Evolutionary conservation across 2,888 invertebrate genomes (phyloP).

Genomic region (Nesidiocoris tenuis): DNA sequence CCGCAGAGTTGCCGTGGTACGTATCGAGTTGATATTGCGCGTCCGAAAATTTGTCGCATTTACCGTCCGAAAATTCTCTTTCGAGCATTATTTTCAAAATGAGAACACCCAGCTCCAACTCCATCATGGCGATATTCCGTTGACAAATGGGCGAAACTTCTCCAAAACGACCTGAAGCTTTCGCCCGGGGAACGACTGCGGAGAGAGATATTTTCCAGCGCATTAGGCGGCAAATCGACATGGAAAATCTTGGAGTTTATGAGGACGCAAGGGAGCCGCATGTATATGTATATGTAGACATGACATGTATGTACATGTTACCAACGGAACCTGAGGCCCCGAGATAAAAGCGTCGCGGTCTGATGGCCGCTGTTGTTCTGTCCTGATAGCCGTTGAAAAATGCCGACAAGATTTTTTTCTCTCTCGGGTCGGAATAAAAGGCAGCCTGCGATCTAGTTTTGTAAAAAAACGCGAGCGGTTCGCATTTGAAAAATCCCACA

Average conservation of each 20-base stretch:
- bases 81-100: too few species aligned
- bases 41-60: too few species aligned
- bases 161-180: background rate
- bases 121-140: background rate
- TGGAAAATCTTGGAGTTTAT: slow-evolving; percentile 8
- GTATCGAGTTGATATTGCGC: too few species aligned
- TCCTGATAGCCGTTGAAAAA: background rate
- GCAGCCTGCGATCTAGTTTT: too few species aligned
- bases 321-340: background rate
- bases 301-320: background rate
- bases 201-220: slow-evolving; percentile 6
- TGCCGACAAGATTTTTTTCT: background rate
- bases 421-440: background rate
- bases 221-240: slow-evolving; percentile 3
- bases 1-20: too few species aligned
- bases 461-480: too few species aligned
- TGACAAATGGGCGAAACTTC: background rate
- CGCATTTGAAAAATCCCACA: too few species aligned
- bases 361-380: background rate
- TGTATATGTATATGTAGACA: background rate
- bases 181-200: background rate
- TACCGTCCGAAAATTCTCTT: too few species aligned
- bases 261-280: background rate
- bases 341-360: background rate
- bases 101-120: too few species aligned